A percentile compares a stretch with the other conserved stretches of the same genome.
Evolutionary conservation across 2,888 invertebrate genomes (phyloP).

Genomic region (Strigamia crassipes): DNA sequence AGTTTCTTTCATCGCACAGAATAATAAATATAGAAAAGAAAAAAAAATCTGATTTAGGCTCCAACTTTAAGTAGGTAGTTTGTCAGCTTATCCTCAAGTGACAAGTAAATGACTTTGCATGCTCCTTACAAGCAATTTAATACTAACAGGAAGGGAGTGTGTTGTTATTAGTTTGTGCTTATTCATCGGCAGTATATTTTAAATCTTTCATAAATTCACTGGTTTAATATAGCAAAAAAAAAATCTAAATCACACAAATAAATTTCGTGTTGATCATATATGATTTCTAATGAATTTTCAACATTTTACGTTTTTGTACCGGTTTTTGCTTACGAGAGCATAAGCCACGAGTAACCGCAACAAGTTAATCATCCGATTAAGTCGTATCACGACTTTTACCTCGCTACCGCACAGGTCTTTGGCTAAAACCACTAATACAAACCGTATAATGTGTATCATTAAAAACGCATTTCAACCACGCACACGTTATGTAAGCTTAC

Average conservation of each 20-base stretch:
- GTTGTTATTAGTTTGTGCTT: background rate
- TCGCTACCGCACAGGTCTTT: background rate
- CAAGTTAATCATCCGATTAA: background rate
- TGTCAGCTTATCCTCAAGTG: background rate
- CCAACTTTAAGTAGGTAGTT: background rate
- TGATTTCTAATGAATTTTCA: no score
- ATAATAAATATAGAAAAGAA: background rate
- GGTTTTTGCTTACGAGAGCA: background rate
- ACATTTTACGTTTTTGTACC: background rate
- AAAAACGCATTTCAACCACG: background rate
- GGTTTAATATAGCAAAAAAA: no score
- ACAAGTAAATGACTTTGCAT: background rate
- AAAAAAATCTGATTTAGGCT: background rate
- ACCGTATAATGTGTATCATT: background rate
- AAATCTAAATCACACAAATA: no score
- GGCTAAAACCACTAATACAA: background rate
- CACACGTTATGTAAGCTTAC: background rate
- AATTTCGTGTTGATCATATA: no score
- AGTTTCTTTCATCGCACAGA: background rate
- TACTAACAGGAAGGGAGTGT: slow-evolving; percentile 3
- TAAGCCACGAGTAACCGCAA: background rate
- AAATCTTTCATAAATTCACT: background rate
- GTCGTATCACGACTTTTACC: background rate
- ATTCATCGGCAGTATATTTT: background rate
- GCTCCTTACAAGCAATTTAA: background rate